Conservation (phyloP, 2,113 vertebrate species). For the Procavia capensis region DNA sequence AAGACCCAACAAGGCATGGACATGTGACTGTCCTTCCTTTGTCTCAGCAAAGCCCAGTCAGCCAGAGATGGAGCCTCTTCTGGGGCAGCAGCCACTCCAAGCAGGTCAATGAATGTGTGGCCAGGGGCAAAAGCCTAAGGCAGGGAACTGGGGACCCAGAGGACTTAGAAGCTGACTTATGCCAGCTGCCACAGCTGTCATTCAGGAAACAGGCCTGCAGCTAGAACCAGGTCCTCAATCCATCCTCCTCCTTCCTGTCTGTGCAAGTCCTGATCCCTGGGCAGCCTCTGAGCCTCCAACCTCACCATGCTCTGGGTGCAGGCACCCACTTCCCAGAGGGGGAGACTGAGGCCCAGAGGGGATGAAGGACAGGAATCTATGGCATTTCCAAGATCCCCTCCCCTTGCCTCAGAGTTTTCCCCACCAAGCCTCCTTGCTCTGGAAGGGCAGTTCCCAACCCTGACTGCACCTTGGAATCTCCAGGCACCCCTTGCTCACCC, state of each 20-base stretch:
- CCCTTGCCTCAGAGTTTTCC: neutral
- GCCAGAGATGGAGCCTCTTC: neutral
- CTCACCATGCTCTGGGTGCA: neutral
- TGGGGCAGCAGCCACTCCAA: neutral
- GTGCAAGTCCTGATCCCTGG: neutral
- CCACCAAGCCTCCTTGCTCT: neutral
- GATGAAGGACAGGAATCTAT: neutral
- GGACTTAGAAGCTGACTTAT: conserved; percentile 45
- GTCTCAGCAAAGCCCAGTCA: accelerated
- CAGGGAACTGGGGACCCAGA: conserved; percentile 54
- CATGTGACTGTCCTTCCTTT: neutral
- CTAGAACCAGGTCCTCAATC: neutral
- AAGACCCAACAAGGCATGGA: neutral
- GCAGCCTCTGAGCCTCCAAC: neutral
- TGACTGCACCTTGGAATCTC: neutral
- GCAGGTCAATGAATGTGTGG: neutral
- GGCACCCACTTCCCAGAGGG: neutral
- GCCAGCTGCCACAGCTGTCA: conserved; percentile 63
- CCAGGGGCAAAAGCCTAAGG: conserved; percentile 56
- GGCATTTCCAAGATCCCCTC: neutral
- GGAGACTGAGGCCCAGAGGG: neutral
- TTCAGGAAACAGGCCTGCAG: conserved; percentile 5
- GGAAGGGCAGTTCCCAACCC: neutral
- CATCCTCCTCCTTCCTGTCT: neutral
- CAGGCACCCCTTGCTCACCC: neutral